Base-by-base conservation (phyloP, 2,113 vertebrate genomes). In the Montifringilla adamsi region DNA sequence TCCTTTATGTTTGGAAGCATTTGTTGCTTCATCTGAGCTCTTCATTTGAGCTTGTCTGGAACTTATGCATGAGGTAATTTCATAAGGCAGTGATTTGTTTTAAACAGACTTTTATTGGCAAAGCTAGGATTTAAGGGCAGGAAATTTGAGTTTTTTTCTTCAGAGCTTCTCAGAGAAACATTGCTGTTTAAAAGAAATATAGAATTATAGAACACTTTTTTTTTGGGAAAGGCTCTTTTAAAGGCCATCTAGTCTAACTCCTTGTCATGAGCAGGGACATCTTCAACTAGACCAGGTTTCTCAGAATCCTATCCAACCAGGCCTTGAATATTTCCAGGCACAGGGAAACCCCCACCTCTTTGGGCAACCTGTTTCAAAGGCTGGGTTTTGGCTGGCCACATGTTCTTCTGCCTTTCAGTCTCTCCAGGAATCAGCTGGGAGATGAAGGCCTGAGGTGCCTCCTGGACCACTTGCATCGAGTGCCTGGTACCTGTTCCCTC, bases 381-480 rank as follows among this genome's bases (percentile, higher is more conserved):
- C 60, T 82, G 80, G 37, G 13, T n/a, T 77, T 55, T 39, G 28
- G 6, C 31, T 56, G 31, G 6, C 7, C 35, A 55, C 44, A 11
- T 37, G 21, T 94, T 76, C 21, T 66, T 88, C 62, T 84, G n/a
- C 60, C 37, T 93, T 91, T n/a, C 91, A 98, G 98, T 46, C 96
- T 98, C 44, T 97, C 97, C 15, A 95, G 56, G 77, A 98, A 98
- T 59, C 81, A 90, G 63, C 78, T 98, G 66, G 96, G 94, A 30
- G 95, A 98, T 41, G 92, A 90, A 11, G 98, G 97, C 15, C 58
- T 98, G 78, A 81, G n/a, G 44, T 52, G 72, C 55, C 93, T 98
- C 55, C 72, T 98, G 87, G 67, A 86, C 33, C 86, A 46, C 43
- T 68, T 98, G 84, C 95, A 84, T 22, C 82, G 7, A 79, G 28